These are phyloP conservation scores for Astyanax mexicanus DNA, from an alignment of 2,797 vertebrate species.

Conservation along the genomic window DNA sequence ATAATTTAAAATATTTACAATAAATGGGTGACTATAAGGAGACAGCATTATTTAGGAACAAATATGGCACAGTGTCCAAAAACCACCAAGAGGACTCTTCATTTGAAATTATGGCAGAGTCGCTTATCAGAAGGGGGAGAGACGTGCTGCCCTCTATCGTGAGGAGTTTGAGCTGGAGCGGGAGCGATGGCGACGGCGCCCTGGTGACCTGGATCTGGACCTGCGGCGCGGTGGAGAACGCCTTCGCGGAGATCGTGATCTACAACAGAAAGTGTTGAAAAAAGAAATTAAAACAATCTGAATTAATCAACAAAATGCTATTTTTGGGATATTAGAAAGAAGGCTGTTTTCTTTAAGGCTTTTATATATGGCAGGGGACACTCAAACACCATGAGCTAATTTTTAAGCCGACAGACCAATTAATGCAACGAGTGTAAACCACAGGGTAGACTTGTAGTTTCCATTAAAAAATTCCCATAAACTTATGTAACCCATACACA, in stretches of 20 bases:
- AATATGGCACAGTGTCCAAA: too few species aligned
- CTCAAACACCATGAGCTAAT: too few species aligned
- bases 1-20: neutral
- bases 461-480: too few species aligned
- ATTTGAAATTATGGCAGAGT: neutral
- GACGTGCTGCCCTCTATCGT: slow-evolving; percentile 73
- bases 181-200: slow-evolving; percentile 87
- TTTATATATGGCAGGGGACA: too few species aligned
- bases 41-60: neutral
- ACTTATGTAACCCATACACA: too few species aligned
- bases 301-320: too few species aligned
- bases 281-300: too few species aligned
- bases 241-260: slow-evolving; percentile 88
- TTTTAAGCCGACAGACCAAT: too few species aligned
- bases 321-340: too few species aligned
- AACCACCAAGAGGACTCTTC: neutral
- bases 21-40: neutral
- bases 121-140: neutral
- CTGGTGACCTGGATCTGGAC: slow-evolving; percentile 85
- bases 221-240: slow-evolving; percentile 88
- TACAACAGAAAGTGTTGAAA: slow-evolving; percentile 54
- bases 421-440: too few species aligned
- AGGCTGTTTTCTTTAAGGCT: too few species aligned
- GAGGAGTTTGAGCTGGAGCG: slow-evolving; percentile 95
- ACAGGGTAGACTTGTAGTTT: too few species aligned